Evolutionary conservation across 37 sponge, comb jelly and placozoan genomes (phyloP).

Genomic region (Haliclona indistincta): DNA sequence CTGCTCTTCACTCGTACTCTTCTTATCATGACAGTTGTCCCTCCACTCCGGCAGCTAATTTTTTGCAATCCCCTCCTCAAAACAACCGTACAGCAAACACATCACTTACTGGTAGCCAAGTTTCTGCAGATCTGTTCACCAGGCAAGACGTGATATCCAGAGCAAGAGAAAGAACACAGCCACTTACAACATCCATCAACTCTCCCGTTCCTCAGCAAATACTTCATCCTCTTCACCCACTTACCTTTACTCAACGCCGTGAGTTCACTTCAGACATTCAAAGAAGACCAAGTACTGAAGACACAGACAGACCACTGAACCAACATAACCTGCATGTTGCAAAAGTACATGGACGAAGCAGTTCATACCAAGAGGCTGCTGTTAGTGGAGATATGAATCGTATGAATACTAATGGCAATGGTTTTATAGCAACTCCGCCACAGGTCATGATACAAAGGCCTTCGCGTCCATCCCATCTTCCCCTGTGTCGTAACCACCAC

Average conservation of each 20-base stretch:
- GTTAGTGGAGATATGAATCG: background rate
- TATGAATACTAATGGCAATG: background rate
- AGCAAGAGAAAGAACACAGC: background rate
- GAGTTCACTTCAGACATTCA: too few species aligned
- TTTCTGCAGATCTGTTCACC: background rate
- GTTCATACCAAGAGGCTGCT: conserved; percentile 47
- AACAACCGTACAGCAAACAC: background rate
- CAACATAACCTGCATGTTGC: too few species aligned
- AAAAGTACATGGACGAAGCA: conserved; percentile 1
- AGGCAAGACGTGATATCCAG: background rate
- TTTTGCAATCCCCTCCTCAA: background rate
- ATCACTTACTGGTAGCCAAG: background rate
- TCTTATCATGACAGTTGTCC: too few species aligned
- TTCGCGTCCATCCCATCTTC: background rate
- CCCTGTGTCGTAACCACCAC: background rate
- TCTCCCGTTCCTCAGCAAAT: background rate
- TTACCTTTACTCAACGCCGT: background rate
- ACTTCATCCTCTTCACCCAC: conserved; percentile 11
- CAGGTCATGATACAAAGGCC: background rate
- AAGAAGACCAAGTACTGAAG: too few species aligned
- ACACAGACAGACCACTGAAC: too few species aligned
- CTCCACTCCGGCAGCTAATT: background rate
- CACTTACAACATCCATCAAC: background rate
- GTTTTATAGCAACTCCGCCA: background rate
- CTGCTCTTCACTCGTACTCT: too few species aligned